Base-by-base conservation (phyloP, 2,113 vertebrate species). In the Pholis gunnellus region DNA sequence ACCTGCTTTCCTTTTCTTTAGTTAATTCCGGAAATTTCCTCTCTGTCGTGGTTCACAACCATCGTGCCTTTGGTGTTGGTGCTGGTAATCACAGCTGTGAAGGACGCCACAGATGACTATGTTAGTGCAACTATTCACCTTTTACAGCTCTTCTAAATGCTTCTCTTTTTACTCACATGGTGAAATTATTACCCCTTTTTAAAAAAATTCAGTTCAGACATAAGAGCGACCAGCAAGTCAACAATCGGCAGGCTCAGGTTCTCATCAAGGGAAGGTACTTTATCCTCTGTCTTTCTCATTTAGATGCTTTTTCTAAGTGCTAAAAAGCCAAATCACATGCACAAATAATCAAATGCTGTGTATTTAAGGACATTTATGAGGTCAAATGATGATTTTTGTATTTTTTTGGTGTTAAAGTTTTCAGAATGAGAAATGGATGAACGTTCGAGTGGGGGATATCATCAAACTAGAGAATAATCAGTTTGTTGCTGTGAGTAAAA, bases 1-100 rank as follows among this genome's bases (percentile, higher is more conserved):
- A 78, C 5, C 0, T 27, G 17, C 13, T 50, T 84, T 42, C 86
- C 11, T 87, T 29, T 72, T 10, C 44, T 78, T 40, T 87, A 99
- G 97, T 79, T 98, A 93, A 98, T 98, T 88, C 97, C 97, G 0
- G 96, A 96, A 92, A 97, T 99, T 83, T 99, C 97, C 2, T 98
- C 97, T 0, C 93, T 99, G 48, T 97, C 97, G 80, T 98, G 97
- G 97, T 99, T 98, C 96, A 99, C 97, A 90, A 99, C 97, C 93
- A 97, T 98, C 0, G 97, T 98, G 97, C 97, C 97, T 97, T 96
- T 99, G 95, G 97, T 96, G 82, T 94, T 99, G 38, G 97, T 99
- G 90, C 95, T 99, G 74, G 96, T 95, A 68, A 96, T 98, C 94
- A 98, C 97, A 1, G 97, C 97, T 60, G 96, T 98, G 61, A 99